Evolutionary conservation across 2,888 invertebrate genomes (phyloP).

Genomic region (Caenorhabditis becei): DNA sequence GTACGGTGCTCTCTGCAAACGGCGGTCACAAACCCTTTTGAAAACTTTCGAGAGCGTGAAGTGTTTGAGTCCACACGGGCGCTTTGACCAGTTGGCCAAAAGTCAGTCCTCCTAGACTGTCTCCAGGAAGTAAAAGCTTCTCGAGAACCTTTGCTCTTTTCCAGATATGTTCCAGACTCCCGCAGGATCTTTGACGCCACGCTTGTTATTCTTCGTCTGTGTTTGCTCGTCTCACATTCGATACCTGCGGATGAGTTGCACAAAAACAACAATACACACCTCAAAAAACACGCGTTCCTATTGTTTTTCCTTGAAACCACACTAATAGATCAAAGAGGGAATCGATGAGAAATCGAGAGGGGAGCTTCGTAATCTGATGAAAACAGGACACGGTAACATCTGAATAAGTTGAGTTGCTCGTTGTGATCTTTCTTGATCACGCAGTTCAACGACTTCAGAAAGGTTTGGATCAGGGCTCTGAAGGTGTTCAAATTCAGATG

Average conservation of each 20-base stretch:
- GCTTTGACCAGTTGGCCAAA: neutral
- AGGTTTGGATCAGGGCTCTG: no score
- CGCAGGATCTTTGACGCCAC: neutral
- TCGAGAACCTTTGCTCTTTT: neutral
- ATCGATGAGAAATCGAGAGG: neutral
- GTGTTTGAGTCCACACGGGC: constrained; percentile 6
- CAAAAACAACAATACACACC: constrained; percentile 32
- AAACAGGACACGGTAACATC: no score
- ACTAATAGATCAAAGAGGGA: neutral
- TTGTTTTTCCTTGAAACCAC: constrained; percentile 1
- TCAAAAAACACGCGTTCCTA: constrained; percentile 10
- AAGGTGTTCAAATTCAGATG: no score
- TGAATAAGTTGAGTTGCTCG: no score
- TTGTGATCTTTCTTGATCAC: no score
- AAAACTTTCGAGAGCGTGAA: neutral
- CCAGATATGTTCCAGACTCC: neutral
- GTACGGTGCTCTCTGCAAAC: no score
- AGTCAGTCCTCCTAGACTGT: neutral
- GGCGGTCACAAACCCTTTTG: neutral
- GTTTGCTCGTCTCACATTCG: constrained; percentile 17
- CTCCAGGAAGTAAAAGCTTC: neutral
- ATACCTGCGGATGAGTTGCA: constrained; percentile 22
- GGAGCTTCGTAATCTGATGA: neutral
- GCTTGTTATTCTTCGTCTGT: constrained; percentile 30
- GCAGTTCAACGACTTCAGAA: no score